These are phyloP conservation scores for Myrmecophaga tridactyla DNA, from an alignment of 2,113 vertebrate species.

Conservation along the genomic window DNA sequence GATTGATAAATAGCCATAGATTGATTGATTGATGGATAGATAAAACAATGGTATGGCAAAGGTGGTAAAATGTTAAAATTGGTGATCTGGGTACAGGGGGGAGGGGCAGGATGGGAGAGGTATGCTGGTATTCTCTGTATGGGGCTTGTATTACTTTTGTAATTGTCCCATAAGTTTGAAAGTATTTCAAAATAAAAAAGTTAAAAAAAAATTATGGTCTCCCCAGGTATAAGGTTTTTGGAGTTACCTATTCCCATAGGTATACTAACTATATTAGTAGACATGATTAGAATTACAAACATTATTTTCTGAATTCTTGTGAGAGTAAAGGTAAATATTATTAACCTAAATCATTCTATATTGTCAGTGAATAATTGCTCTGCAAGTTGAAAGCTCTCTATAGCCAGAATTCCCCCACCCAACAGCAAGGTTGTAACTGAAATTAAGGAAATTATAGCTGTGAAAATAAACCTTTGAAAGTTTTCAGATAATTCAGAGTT, in stretches of 20 bases:
- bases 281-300: neutral
- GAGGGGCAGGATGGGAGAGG: no score
- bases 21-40: no score
- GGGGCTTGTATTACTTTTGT: no score
- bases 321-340: neutral
- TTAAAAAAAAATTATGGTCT: no score
- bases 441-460: neutral
- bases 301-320: neutral
- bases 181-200: no score
- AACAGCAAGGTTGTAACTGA: neutral
- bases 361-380: neutral
- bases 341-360: neutral
- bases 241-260: neutral
- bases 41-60: no score
- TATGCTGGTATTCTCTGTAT: no score
- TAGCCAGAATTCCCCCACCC: neutral
- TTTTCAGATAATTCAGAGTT: neutral
- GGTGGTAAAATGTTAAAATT: no score
- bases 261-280: neutral
- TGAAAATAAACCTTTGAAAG: neutral
- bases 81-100: no score
- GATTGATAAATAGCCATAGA: no score
- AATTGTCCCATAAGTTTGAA: no score
- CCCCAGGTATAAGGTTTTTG: neutral
- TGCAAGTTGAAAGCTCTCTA: neutral